phyloP scores from a whole-genome alignment of 2,113 vertebrate genomes.

The Hydrochoerus hydrochaeris region DNA sequence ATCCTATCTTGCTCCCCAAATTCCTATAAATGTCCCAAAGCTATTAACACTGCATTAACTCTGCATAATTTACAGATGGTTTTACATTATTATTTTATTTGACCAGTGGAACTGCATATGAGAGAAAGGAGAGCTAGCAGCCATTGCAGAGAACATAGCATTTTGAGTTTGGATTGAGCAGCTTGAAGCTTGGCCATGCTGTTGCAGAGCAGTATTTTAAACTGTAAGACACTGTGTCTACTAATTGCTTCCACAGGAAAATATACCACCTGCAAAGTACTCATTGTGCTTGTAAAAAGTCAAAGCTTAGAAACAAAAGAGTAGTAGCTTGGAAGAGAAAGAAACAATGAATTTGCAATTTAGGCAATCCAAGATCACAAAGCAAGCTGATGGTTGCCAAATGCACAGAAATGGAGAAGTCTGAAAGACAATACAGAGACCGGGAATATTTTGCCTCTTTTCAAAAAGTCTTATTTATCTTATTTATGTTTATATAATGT shows the following conservation, averaged over 20 bases:
- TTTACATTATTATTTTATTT: neutral
- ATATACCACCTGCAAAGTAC: neutral
- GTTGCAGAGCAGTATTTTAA: constrained; percentile 9
- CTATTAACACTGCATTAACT: neutral
- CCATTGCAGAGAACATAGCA: neutral
- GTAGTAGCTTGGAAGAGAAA: neutral
- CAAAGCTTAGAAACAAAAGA: constrained; percentile 15
- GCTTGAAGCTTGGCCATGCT: neutral
- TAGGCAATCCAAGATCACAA: constrained; percentile 36
- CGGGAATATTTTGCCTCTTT: constrained; percentile 48
- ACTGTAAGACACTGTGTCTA: neutral
- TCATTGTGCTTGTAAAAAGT: constrained; percentile 6
- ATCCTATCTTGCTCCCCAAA: neutral
- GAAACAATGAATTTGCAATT: neutral
- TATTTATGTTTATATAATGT: constrained; percentile 55
- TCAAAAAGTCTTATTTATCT: constrained; percentile 33
- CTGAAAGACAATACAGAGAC: constrained; percentile 59
- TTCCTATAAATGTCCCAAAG: neutral
- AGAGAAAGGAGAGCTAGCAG: neutral
- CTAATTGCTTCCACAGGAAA: constrained; percentile 50
- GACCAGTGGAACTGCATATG: neutral
- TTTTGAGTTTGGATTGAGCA: constrained; percentile 27
- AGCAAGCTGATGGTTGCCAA: constrained; percentile 52
- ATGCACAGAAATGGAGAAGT: constrained; percentile 52
- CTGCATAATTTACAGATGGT: neutral